Base-by-base conservation (phyloP, 2,888 invertebrate genomes). In the Chymomyza amoena region DNA sequence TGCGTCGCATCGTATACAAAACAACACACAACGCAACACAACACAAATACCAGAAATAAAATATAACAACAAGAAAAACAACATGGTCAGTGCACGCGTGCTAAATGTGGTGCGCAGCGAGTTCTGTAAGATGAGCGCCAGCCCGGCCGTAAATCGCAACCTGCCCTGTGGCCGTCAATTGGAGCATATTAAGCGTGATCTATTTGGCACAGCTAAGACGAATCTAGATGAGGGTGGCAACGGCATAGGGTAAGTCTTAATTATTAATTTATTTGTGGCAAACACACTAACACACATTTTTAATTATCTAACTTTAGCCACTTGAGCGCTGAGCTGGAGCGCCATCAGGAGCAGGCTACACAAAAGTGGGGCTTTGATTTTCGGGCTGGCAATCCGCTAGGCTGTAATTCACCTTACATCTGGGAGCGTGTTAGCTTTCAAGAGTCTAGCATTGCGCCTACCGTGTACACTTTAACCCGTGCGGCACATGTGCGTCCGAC, bases 321-420 rank as follows among this genome's bases (percentile, higher is more conserved):
- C 20, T n/a, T 54, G 9, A 16, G n/a, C 3, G 20, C 20, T 18
- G 54, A 54, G 10, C 70, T 92, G 57, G 90, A 91, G 61, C 89
- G 88, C 62, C 84, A 90, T 62, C 91, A 91, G 77, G 89, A 91
- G 93, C 94, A 94, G 93, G 96, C 95, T 93, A 95, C 95, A 32
- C 87, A 89, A 72, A 91, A 90, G 74, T 92, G 92, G 92, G 91
- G 91, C 16, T 92, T 91, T 69, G 92, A 92, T 80, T 92, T 92
- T 73, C 90, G 90, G 28, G 83, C 73, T 28, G 92, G 91, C 45
- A 80, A 82, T 36, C 92, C 92, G 3, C 74, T 91, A 39, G 32
- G 69, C n/a, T 20, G 15, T 0, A 57, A 25, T 62, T 83, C 90
- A 60, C 87, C 89, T 51, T 92, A 77, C 71, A 87, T 89, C 18